These are phyloP conservation scores for Ciconia boyciana DNA, from an alignment of 2,113 vertebrate species.

Conservation along the genomic window DNA sequence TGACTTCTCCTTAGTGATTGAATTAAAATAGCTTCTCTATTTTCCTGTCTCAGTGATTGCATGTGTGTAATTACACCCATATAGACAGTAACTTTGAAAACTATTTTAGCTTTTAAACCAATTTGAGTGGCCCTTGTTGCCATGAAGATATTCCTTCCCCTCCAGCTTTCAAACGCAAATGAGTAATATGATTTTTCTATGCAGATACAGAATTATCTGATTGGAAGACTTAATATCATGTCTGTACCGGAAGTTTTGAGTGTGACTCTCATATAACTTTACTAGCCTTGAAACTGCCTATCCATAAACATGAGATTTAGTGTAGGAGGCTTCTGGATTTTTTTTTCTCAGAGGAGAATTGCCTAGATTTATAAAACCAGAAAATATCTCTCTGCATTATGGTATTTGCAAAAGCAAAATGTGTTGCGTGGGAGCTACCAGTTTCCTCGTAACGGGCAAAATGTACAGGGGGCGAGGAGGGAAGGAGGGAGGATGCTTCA, in stretches of 20 bases:
- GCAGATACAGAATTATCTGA: background rate
- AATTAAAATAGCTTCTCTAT: slow-evolving; percentile 59
- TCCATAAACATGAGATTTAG: slow-evolving; percentile 60
- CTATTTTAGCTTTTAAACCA: slow-evolving; percentile 44
- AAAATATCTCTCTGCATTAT: slow-evolving; percentile 34
- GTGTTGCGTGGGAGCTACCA: slow-evolving; percentile 5
- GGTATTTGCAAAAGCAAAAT: slow-evolving; percentile 40
- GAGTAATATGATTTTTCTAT: background rate
- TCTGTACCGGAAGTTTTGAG: slow-evolving; percentile 49
- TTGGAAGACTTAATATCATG: background rate
- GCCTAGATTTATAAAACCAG: slow-evolving; percentile 29
- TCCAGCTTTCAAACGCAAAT: slow-evolving; percentile 1
- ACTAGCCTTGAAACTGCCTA: slow-evolving; percentile 47
- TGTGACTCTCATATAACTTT: slow-evolving; percentile 41
- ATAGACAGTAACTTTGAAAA: slow-evolving; percentile 40
- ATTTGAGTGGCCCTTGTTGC: slow-evolving; percentile 41
- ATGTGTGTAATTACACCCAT: slow-evolving; percentile 52
- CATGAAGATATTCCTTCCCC: slow-evolving; percentile 27
- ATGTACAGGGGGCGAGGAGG: background rate
- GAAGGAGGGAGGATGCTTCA: background rate
- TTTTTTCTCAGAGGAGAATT: background rate
- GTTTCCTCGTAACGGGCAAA: background rate
- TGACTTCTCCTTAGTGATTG: slow-evolving; percentile 41
- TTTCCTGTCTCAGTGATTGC: slow-evolving; percentile 47
- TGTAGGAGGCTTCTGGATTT: slow-evolving; percentile 35